Percentiles rank a stretch among this genome's conserved stretches.
phyloP scores from a whole-genome alignment of 2,888 invertebrate genomes.

The Alentia gelatinosa region DNA sequence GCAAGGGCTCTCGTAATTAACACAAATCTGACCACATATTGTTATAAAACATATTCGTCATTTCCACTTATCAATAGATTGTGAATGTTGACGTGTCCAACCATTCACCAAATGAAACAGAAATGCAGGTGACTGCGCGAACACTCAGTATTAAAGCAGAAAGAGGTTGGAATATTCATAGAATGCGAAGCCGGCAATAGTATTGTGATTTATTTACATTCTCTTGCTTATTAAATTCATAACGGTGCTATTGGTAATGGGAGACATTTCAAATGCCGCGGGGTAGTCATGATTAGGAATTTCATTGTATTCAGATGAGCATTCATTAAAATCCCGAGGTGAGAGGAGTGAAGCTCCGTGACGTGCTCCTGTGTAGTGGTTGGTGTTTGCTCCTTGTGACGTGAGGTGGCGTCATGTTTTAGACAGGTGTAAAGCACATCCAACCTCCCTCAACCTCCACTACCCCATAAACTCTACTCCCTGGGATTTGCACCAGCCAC shows the following conservation, averaged over 20 bases:
- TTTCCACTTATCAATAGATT: no score
- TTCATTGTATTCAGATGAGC: not conserved
- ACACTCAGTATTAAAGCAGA: not conserved
- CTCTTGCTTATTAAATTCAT: not conserved
- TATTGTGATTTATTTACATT: not conserved
- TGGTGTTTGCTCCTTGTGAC: not conserved
- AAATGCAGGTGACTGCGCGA: not conserved
- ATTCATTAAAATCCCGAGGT: not conserved
- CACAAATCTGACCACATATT: no score
- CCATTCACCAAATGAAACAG: no score
- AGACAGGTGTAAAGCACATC: not conserved
- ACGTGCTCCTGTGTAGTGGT: not conserved
- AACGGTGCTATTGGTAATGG: not conserved
- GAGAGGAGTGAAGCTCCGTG: not conserved
- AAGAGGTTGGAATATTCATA: not conserved
- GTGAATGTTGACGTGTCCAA: no score
- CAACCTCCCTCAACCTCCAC: not conserved
- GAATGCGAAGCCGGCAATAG: not conserved
- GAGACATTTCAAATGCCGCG: not conserved
- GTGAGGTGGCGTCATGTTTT: not conserved
- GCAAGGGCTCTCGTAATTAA: no score
- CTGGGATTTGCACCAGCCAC: no score
- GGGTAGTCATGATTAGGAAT: not conserved
- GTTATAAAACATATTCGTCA: no score
- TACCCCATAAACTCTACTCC: no score